Evolutionary conservation across 2,888 invertebrate species (phyloP).

Genomic region (Dermolepida albohirtum): DNA sequence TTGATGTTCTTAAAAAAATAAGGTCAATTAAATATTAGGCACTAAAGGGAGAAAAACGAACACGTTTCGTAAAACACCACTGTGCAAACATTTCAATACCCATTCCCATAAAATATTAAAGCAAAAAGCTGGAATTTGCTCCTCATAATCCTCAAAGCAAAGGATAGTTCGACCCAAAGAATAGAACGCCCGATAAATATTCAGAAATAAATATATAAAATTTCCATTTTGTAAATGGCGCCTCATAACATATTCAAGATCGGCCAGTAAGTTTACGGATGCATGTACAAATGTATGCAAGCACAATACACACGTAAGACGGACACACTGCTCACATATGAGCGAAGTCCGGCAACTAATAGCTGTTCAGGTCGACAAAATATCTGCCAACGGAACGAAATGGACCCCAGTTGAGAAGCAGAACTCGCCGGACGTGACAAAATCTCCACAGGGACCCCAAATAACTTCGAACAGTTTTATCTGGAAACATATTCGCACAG

Average conservation of each 20-base stretch:
- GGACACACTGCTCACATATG: slow-evolving; percentile 29
- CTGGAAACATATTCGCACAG: slow-evolving; percentile 40
- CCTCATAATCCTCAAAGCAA: slow-evolving; percentile 42
- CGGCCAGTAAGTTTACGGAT: slow-evolving; percentile 61
- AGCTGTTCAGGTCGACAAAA: slow-evolving; percentile 36
- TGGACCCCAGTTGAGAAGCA: slow-evolving; percentile 59
- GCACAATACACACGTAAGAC: slow-evolving; percentile 4
- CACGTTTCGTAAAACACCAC: no score
- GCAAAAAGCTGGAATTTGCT: no score
- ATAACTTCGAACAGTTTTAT: slow-evolving; percentile 46
- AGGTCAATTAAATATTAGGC: no score
- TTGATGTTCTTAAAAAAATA: no score
- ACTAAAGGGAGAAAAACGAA: no score
- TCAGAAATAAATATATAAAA: slow-evolving; percentile 65
- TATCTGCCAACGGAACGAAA: slow-evolving; percentile 51
- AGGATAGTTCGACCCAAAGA: slow-evolving; percentile 43
- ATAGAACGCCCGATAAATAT: slow-evolving; percentile 46
- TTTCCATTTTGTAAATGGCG: slow-evolving; percentile 65
- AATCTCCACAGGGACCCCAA: slow-evolving; percentile 65
- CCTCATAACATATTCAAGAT: slow-evolving; percentile 63
- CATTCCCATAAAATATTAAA: no score
- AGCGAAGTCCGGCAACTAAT: slow-evolving; percentile 42
- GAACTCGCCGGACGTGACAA: slow-evolving; percentile 64
- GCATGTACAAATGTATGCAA: slow-evolving; percentile 52
- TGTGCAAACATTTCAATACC: no score